phyloP scores from a whole-genome alignment of 2,113 vertebrate genomes.

The Morone saxatilis region DNA sequence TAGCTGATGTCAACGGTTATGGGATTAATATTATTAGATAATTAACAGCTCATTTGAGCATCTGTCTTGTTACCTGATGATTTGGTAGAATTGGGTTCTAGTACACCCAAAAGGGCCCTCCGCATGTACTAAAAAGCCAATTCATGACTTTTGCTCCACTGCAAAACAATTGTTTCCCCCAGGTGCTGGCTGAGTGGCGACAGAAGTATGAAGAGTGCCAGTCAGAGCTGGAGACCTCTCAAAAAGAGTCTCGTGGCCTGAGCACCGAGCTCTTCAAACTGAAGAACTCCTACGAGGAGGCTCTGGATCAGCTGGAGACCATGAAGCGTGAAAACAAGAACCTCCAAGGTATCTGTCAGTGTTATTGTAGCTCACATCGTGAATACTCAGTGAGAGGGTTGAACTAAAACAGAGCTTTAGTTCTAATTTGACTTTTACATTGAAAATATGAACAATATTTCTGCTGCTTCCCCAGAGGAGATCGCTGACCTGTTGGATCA shows the following conservation, averaged over 20 bases:
- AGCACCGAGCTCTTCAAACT: constrained; percentile 95
- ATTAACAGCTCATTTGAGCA: neutral
- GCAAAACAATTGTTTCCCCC: neutral
- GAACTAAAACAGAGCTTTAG: neutral
- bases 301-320: constrained; percentile 91
- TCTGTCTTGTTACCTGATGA: neutral
- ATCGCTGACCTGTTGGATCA: constrained; percentile 94
- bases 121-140: neutral
- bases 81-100: neutral
- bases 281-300: constrained; percentile 93
- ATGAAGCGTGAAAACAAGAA: constrained; percentile 96
- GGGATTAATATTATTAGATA: neutral
- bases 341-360: constrained; percentile 87
- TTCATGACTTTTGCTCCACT: neutral
- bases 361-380: neutral
- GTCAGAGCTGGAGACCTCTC: constrained; percentile 90
- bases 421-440: neutral
- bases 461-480: constrained; percentile 85
- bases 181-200: constrained; percentile 89
- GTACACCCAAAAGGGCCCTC: neutral
- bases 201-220: constrained; percentile 94
- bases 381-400: neutral
- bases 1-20: neutral
- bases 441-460: neutral
- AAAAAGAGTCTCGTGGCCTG: constrained; percentile 91